A percentile compares a stretch with the other conserved stretches of the same genome.
phyloP scores from a whole-genome alignment of 2,797 vertebrate species.

The Rallus crepitans region DNA sequence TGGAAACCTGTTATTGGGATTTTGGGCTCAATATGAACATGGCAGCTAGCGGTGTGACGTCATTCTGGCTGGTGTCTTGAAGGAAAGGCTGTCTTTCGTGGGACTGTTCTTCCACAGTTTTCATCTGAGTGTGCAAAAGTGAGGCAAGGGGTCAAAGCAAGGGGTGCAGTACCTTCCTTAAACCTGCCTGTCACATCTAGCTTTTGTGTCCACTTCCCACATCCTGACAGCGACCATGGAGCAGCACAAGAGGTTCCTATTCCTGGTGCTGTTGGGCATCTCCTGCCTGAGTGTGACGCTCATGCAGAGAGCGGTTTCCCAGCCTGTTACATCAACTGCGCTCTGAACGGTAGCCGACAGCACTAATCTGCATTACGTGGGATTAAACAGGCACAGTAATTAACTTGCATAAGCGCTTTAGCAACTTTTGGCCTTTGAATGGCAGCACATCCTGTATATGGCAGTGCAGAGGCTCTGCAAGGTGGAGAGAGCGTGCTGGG shows the following conservation, averaged over 20 bases:
- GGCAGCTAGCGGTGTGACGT: background rate
- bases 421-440: slow-evolving; percentile 50
- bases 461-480: background rate
- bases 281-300: background rate
- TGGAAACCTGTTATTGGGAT: rapidly evolving
- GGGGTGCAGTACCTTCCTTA: background rate
- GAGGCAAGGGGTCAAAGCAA: rapidly evolving
- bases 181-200: background rate
- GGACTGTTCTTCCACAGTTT: background rate
- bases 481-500: rapidly evolving
- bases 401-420: slow-evolving; percentile 71
- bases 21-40: background rate
- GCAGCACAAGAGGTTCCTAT: background rate
- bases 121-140: background rate
- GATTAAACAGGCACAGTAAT: slow-evolving; percentile 67
- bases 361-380: slow-evolving; percentile 70
- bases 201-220: background rate
- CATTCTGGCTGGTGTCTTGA: background rate
- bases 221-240: background rate
- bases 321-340: background rate
- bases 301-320: background rate
- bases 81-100: background rate
- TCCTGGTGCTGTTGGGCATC: background rate
- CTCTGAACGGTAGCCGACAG: slow-evolving; percentile 20
- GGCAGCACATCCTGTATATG: background rate